Percentiles rank a stretch among this genome's conserved stretches.
These are phyloP conservation scores for Acomys russatus DNA, from an alignment of 2,797 vertebrate species.

Conservation along the genomic window DNA sequence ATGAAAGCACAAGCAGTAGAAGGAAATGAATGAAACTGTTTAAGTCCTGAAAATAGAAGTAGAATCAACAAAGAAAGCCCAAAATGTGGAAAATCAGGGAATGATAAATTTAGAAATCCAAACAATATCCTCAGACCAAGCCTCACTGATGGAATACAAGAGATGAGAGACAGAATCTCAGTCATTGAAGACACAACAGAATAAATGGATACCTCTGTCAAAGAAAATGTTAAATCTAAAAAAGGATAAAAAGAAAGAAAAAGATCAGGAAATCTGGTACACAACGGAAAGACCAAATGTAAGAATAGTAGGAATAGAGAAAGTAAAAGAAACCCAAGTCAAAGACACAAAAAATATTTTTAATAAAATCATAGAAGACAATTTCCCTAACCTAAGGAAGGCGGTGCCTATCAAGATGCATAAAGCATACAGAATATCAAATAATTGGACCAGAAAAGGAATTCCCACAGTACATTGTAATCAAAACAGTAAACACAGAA, in stretches of 20 bases:
- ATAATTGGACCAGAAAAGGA: no score
- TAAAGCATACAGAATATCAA: no score
- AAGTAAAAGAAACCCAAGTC: background rate
- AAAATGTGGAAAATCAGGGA: background rate
- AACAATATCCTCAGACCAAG: background rate
- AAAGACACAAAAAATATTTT: background rate
- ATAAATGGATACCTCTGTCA: background rate
- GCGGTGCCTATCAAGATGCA: no score
- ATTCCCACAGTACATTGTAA: no score
- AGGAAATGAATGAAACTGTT: background rate
- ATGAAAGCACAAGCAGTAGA: background rate
- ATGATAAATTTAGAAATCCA: background rate
- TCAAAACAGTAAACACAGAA: no score
- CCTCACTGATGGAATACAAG: background rate
- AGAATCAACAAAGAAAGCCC: background rate
- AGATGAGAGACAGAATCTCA: background rate
- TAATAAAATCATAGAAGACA: background rate
- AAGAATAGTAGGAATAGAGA: background rate
- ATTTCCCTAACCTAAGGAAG: background rate
- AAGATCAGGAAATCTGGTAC: background rate
- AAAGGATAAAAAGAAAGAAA: background rate
- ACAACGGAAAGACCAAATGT: background rate
- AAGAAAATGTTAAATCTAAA: background rate
- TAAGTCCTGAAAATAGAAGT: background rate
- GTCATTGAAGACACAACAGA: background rate